Conservation (phyloP, 2,888 invertebrate species). For the Patella pellucida region DNA sequence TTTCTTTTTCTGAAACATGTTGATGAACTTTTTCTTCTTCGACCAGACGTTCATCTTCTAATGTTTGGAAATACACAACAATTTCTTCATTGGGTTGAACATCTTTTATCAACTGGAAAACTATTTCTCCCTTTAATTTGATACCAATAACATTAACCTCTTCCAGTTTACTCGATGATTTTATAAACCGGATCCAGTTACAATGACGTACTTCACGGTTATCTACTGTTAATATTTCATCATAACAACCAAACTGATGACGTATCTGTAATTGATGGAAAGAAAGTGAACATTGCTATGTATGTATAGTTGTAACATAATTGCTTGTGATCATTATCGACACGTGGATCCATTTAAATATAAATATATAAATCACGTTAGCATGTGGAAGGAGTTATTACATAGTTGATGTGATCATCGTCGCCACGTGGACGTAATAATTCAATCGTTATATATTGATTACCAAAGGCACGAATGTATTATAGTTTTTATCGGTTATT, state of each 20-base stretch:
- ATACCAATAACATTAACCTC: constrained; percentile 90
- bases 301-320: too few relatives aligned
- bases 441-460: too few relatives aligned
- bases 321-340: too few relatives aligned
- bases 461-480: too few relatives aligned
- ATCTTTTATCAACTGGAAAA: constrained; percentile 89
- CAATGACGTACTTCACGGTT: constrained; percentile 85
- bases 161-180: constrained; percentile 83
- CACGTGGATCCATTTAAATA: too few relatives aligned
- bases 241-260: constrained; percentile 90
- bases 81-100: constrained; percentile 90
- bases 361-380: background rate
- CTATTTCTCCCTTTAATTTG: constrained; percentile 83
- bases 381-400: too few relatives aligned
- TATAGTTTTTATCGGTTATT: too few relatives aligned
- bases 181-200: constrained; percentile 93
- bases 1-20: constrained; percentile 9
- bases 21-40: constrained; percentile 3
- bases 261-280: constrained; percentile 78
- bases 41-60: background rate
- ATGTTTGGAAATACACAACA: constrained; percentile 80
- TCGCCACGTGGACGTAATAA: too few relatives aligned
- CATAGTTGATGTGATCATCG: too few relatives aligned
- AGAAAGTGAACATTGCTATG: too few relatives aligned
- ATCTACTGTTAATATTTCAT: constrained; percentile 84